These are phyloP conservation scores for Philaethria dido DNA, from an alignment of 2,888 invertebrate genomes.

Conservation along the genomic window DNA sequence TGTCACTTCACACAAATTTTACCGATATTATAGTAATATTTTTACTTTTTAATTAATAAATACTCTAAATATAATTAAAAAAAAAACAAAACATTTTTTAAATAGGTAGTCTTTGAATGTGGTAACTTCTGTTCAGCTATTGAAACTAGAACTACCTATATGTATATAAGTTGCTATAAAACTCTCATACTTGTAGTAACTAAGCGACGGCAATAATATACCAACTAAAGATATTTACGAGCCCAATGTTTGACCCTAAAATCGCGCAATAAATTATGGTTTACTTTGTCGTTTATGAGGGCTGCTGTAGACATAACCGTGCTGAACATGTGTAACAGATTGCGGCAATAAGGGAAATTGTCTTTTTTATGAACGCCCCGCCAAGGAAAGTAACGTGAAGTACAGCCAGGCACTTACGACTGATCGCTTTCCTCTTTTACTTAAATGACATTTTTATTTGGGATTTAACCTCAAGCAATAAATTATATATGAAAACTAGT, in stretches of 20 bases:
- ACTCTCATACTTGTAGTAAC: not conserved
- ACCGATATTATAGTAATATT: too few species aligned
- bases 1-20: too few species aligned
- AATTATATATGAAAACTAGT: conserved; percentile 4
- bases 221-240: conserved; percentile 72
- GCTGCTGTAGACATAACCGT: conserved; percentile 76
- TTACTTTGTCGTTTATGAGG: conserved; percentile 84
- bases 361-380: conserved; percentile 82
- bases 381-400: conserved; percentile 73
- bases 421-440: conserved; percentile 47
- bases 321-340: conserved; percentile 80
- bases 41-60: too few species aligned
- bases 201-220: conserved; percentile 39
- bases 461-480: conserved; percentile 10
- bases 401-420: conserved; percentile 53
- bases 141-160: too few species aligned
- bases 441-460: conserved; percentile 36
- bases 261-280: conserved; percentile 81
- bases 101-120: too few species aligned
- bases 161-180: not conserved
- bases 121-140: too few species aligned
- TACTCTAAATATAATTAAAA: too few species aligned
- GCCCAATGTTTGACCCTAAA: conserved; percentile 78
- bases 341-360: conserved; percentile 83
- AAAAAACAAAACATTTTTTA: too few species aligned